A percentile compares a stretch with the other conserved stretches of the same genome.
These are phyloP conservation scores for Neolamprologus devosi DNA, from an alignment of 2,113 vertebrate species.

Conservation along the genomic window DNA sequence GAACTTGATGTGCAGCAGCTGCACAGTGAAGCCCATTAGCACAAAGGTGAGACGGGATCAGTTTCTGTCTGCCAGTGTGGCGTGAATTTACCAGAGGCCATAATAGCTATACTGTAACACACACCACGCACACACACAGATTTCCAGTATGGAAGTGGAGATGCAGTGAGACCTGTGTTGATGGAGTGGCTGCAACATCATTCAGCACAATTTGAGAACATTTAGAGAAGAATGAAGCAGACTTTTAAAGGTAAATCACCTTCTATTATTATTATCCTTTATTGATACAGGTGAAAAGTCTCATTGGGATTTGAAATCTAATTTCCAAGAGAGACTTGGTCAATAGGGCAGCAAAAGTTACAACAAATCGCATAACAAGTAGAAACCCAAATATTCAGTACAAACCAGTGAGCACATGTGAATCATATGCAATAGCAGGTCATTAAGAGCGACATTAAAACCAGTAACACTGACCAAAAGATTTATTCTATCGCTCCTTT, in stretches of 20 bases:
- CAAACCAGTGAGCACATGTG: not conserved
- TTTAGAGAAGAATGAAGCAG: not conserved
- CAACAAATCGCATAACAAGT: not conserved
- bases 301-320: not conserved
- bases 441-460: not conserved
- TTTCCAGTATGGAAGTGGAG: not conserved
- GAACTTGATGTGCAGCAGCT: not conserved
- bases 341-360: not conserved
- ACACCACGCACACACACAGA: not conserved
- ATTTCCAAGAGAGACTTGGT: not conserved
- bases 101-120: not conserved
- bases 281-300: not conserved
- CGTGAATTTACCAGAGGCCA: slow-evolving; percentile 3
- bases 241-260: not conserved
- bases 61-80: slow-evolving; percentile 45
- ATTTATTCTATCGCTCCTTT: not conserved
- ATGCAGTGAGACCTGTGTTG: not conserved
- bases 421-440: not conserved
- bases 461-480: not conserved
- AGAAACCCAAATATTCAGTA: not conserved
- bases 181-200: not conserved
- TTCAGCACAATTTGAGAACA: not conserved
- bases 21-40: slow-evolving; percentile 26
- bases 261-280: not conserved
- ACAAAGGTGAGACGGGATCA: slow-evolving; percentile 17